Evolutionary conservation across 2,113 vertebrate species (phyloP), one percentile per base, ranked within the genome.

Genomic region (Psettodes erumei): DNA sequence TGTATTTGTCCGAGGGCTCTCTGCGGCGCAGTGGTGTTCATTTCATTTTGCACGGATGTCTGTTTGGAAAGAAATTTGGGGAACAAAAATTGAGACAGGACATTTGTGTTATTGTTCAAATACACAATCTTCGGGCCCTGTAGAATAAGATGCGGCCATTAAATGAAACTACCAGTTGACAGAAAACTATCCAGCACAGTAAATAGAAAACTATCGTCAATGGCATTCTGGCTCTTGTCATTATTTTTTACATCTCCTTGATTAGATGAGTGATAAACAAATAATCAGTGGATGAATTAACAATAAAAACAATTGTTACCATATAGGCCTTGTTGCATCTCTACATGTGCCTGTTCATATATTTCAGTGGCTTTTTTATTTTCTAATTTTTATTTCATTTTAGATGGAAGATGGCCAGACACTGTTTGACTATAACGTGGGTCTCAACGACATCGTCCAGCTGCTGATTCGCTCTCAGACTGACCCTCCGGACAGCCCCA

Each of bases 341-440:
- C 2, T 63, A 19, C 3, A 4, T 37, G 19, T 64, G 37, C 19
- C 4, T 37, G 8, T 70, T 56, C 33, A 77, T 56, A 30, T 43
- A 32, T 56, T 12, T 72, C 30, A 82, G 27, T 42, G 10, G 9
- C 33, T 68, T 59, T 73, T 48, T 37, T 1, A 8, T 25, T 30
- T 68, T 32, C 32, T 4, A 7, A 2, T 75, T 12, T 76, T 28
- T 37, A 48, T 69, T 72, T 54, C 18, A 3, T 51, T 83, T 58
- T 51, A 98, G 98, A 95, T 99, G 94, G 98, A 99, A 95, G 97
- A 99, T 93, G 98, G 98, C 85, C 97, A 99, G 86, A 98, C 97
- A 38, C 95, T 99, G 79, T 99, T 98, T 92, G 98, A 99, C 91
- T 99, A 99, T 87, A 96, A 98, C 81, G 98, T 99, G 84, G 97